Conservation (phyloP, 2,797 vertebrate genomes). For the Pangasius larnaudii region DNA sequence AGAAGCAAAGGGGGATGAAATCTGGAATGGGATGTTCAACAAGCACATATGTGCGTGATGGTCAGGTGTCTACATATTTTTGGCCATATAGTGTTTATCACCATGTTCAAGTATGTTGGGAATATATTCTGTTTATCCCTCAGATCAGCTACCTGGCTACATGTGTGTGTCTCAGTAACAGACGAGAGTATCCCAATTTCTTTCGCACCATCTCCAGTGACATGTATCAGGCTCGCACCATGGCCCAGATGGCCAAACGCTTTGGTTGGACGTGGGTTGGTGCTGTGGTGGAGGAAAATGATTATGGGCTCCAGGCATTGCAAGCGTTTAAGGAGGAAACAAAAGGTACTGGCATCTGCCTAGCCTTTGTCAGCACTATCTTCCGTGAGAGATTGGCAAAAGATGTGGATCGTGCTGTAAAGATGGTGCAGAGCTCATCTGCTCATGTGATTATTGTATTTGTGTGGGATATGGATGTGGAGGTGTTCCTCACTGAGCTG, state of each 20-base stretch:
- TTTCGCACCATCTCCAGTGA: conserved; percentile 68
- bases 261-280: conserved; percentile 77
- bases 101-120: neutral
- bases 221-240: conserved; percentile 65
- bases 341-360: conserved; percentile 65
- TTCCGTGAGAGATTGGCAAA: conserved; percentile 64
- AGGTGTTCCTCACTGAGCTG: conserved; percentile 70
- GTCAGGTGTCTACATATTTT: neutral
- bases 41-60: neutral
- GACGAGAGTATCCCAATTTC: conserved; percentile 63
- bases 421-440: conserved; percentile 69
- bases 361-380: conserved; percentile 73
- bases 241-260: conserved; percentile 70
- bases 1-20: neutral
- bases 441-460: conserved; percentile 75
- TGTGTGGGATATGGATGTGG: conserved; percentile 71
- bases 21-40: neutral
- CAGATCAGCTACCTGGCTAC: conserved; percentile 77
- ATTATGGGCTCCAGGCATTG: conserved; percentile 71
- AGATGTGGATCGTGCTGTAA: conserved; percentile 67
- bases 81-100: neutral
- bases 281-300: conserved; percentile 70
- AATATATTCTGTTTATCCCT: conserved; percentile 2
- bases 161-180: conserved; percentile 66
- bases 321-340: conserved; percentile 74